phyloP scores from a whole-genome alignment of 2,888 invertebrate genomes.

The Mellilla xanthometata region DNA sequence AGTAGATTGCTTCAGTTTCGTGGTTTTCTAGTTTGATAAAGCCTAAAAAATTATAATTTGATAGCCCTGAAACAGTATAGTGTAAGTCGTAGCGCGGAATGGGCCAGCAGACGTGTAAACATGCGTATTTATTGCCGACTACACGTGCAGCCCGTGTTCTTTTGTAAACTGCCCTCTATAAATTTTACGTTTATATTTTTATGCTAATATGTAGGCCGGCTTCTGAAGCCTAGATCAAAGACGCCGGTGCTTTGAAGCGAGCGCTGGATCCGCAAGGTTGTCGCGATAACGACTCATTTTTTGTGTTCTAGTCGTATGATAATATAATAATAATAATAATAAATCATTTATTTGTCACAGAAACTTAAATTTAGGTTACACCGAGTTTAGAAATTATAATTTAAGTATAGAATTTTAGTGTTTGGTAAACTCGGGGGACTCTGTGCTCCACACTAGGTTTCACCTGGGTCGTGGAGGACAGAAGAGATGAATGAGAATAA shows the following conservation, averaged over 20 bases:
- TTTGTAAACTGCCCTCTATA: constrained; percentile 21
- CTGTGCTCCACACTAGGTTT: too few species aligned
- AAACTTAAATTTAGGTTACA: too few species aligned
- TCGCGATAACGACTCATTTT: constrained; percentile 46
- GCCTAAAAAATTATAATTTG: too few species aligned
- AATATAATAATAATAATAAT: too few species aligned
- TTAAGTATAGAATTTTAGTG: too few species aligned
- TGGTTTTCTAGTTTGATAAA: too few species aligned
- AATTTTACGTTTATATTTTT: constrained; percentile 33
- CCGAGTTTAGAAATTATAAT: too few species aligned
- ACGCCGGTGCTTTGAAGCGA: constrained; percentile 64
- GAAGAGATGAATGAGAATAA: constrained; percentile 24
- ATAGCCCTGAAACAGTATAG: constrained; percentile 10
- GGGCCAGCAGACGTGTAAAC: constrained; percentile 46
- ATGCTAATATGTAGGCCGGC: constrained; percentile 34
- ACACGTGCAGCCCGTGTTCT: constrained; percentile 16
- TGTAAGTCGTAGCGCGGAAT: constrained; percentile 27
- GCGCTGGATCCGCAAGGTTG: constrained; percentile 51
- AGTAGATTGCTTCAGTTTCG: too few species aligned
- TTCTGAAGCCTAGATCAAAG: constrained; percentile 67
- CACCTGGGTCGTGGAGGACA: too few species aligned
- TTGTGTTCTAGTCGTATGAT: constrained; percentile 18
- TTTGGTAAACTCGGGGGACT: too few species aligned
- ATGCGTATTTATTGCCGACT: constrained; percentile 39
- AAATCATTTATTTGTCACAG: too few species aligned